These are phyloP conservation scores for Diachrysia chrysitis DNA, from an alignment of 2,888 invertebrate species.

Conservation along the genomic window DNA sequence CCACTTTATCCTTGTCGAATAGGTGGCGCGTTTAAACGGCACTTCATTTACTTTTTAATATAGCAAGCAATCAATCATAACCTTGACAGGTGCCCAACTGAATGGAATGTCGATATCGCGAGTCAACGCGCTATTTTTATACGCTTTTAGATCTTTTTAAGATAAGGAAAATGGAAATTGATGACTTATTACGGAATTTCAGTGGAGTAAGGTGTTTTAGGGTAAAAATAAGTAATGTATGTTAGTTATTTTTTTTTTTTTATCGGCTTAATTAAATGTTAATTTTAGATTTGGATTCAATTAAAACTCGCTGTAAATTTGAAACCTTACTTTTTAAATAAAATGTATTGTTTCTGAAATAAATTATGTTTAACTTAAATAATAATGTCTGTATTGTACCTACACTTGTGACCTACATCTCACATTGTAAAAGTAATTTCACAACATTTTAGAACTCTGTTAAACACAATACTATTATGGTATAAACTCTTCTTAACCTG, in stretches of 20 bases:
- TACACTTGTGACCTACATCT: too few species aligned
- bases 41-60: constrained; percentile 84
- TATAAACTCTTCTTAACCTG: too few species aligned
- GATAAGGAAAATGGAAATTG: constrained; percentile 60
- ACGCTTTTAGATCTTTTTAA: constrained; percentile 60
- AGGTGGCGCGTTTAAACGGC: constrained; percentile 72
- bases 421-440: too few species aligned
- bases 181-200: constrained; percentile 36
- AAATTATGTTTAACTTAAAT: too few species aligned
- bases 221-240: constrained; percentile 9
- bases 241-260: too few species aligned
- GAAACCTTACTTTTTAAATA: too few species aligned
- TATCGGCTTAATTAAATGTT: not conserved
- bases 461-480: too few species aligned
- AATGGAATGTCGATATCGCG: constrained; percentile 74
- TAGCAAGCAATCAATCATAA: constrained; percentile 80
- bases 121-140: constrained; percentile 64
- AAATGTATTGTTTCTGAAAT: too few species aligned
- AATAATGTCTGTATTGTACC: too few species aligned
- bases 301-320: not conserved
- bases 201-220: constrained; percentile 3
- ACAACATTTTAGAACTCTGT: too few species aligned
- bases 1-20: constrained; percentile 69
- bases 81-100: constrained; percentile 74
- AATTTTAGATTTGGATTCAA: not conserved